Percentiles rank a stretch among this genome's conserved stretches.
These are phyloP conservation scores for Heliconius melpomene DNA, from an alignment of 1,140 invertebrate species.

Conservation along the genomic window DNA sequence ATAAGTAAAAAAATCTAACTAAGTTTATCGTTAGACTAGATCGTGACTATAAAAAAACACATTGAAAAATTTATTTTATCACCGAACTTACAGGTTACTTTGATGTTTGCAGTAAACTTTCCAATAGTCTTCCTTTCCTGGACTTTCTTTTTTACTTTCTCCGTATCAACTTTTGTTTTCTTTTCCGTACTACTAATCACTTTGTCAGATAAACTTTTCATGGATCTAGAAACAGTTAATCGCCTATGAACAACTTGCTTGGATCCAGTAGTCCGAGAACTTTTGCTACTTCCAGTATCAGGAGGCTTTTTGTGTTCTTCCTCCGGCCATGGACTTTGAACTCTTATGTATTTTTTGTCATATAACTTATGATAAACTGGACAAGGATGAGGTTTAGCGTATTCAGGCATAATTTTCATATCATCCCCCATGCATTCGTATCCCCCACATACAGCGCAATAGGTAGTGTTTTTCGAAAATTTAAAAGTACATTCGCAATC, in stretches of 20 bases:
- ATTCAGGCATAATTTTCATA: conserved; percentile 59
- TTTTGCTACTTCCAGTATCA: conserved; percentile 55
- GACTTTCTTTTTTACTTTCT: conserved; percentile 50
- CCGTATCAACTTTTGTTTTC: conserved; percentile 32
- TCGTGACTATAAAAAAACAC: background rate
- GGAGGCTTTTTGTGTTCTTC: conserved; percentile 47
- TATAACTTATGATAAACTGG: conserved; percentile 73
- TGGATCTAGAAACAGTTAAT: conserved; percentile 41
- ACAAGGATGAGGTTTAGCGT: conserved; percentile 68
- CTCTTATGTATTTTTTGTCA: conserved; percentile 65
- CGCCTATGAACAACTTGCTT: conserved; percentile 40
- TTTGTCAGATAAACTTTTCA: conserved; percentile 43
- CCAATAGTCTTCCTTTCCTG: conserved; percentile 58
- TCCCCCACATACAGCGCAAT: conserved; percentile 71
- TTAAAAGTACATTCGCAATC: conserved; percentile 70
- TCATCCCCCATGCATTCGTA: conserved; percentile 71
- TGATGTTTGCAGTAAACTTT: conserved; percentile 62
- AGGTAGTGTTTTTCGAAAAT: conserved; percentile 67
- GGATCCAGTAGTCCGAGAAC: conserved; percentile 46
- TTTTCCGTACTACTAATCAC: conserved; percentile 45
- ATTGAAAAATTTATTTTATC: background rate
- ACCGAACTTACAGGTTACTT: conserved; percentile 51
- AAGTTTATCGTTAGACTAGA: background rate
- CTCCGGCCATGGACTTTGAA: conserved; percentile 61
- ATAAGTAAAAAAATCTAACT: conserved; percentile 21